Conservation (phyloP, 2,113 vertebrate species). For the Sardina pilchardus region DNA sequence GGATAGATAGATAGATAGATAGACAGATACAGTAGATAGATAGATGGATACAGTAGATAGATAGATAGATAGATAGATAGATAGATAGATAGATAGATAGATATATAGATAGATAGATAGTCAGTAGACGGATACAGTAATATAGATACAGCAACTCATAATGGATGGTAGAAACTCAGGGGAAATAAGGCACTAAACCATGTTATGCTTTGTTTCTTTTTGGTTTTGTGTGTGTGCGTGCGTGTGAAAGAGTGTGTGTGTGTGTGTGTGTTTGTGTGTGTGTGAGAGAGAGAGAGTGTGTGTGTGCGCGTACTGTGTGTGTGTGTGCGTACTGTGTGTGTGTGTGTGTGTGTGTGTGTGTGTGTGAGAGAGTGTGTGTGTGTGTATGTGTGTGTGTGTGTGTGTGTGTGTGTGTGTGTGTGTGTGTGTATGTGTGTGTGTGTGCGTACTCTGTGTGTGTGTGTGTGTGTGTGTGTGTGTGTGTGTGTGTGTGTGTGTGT, state of each 20-base stretch:
- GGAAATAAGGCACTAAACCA: neutral
- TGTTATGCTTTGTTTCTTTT: neutral
- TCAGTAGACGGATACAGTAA: neutral
- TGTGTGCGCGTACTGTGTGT: neutral
- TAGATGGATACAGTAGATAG: too few species aligned
- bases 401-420: neutral
- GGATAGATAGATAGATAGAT: neutral
- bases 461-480: neutral
- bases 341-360: neutral
- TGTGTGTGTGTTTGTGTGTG: neutral
- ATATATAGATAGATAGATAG: neutral
- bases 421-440: neutral
- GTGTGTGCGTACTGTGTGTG: neutral
- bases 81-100: neutral
- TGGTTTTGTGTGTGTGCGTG: neutral
- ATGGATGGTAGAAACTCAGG: neutral
- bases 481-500: neutral
- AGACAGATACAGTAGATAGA: neutral
- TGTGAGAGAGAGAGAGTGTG: neutral
- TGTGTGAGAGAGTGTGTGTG: neutral
- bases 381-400: neutral
- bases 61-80: too few species aligned
- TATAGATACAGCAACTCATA: neutral
- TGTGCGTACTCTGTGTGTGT: neutral
- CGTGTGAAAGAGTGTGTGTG: neutral